Evolutionary conservation across 2,797 vertebrate species (phyloP), one percentile per base, ranked within the genome.

Genomic region (Gymnoscopelus microlampas): DNA sequence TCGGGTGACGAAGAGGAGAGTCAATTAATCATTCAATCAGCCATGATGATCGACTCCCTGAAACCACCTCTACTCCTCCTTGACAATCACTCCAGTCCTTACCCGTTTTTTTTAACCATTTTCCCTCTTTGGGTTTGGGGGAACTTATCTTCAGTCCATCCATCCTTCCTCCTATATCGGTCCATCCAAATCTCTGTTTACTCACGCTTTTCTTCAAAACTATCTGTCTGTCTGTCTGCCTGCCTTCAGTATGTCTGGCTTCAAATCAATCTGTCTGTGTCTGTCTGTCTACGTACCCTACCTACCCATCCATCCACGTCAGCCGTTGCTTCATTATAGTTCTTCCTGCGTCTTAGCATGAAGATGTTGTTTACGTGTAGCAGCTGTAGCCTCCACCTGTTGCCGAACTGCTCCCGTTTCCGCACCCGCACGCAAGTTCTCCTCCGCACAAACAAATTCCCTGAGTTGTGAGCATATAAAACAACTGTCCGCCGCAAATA

Each of bases 341-440:
- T 44, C 39, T 44, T 3, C 39, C 56, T 32, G 67, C 68, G 60
- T 82, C 74, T 66, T 76, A 23, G 66, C 78, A 59, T 80, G 74
- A 9, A 32, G 78, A 70, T 19, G 71, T 82, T 81, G 86, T 91
- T 92, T 92, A 91, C 87, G 67, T 85, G 82, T 76, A 5, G 80
- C 87, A 88, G 89, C 89, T 89, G 88, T 86, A 88, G 89, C 87
- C 87, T 87, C 5, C 10, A 14, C 39, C 50, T 35, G 72, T 19
- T 77, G 73, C 76, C 65, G 84, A 88, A 82, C 87, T 88, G 85
- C 82, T 74, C 69, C 65, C 81, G 76, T 83, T 86, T 79, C 47
- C 39, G 39, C 4, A 1, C 35, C 35, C 6, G 35, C 23, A 3
- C 15, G 44, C 64, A 15, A 6, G 71, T 66, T 78, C 76, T 77